Base-by-base conservation (phyloP, 1,140 invertebrate genomes). In the Psilanteris sp. region DNA sequence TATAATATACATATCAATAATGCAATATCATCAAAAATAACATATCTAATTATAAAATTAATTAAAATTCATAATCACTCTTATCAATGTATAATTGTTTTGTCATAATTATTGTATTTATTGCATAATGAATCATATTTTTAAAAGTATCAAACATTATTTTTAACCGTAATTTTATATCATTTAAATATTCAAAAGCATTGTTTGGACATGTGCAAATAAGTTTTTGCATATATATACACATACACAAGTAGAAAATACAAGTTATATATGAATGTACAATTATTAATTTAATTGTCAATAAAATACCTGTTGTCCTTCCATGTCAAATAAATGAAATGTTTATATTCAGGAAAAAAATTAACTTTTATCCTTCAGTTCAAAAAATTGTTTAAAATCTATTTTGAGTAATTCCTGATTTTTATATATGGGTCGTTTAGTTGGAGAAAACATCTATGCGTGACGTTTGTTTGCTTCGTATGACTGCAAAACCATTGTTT, bases 301-400 rank as follows among this genome's bases (percentile, higher is more conserved):
- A 29, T 22, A 9, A 24, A 14, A 24, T 22, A 41, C 66, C 83
- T 85, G 83, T 24, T 82, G 82, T 61, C 68, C 68, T 48, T 72
- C 68, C 68, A 72, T 72, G 24, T 31, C 48, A 16, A 22, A 41
- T 11, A 20, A 20, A 32, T 10, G 46, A 46, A 50, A 48, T 13
- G 13, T 8, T 13, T 41, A n/a, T n/a, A n/a, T 26, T 32, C 10
- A 6, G 6, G 29, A 14, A 9, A 6, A 8, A 20, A 18, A 18
- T 18, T 5, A 10, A 20, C 2, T 20, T 14, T 32, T 7, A 7
- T 26, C 1, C 3, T 26, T 8, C 8, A 5, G 24, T 26, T 26
- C 8, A 26, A 8, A 26, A 8, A 5, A 20, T 7, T 7, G 18
- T 20, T 5, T 20, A 20, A 20, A 20, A 20, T 20, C 18, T 5